These are phyloP conservation scores for Apotomis betuletana DNA, from an alignment of 2,888 invertebrate species.

Conservation along the genomic window DNA sequence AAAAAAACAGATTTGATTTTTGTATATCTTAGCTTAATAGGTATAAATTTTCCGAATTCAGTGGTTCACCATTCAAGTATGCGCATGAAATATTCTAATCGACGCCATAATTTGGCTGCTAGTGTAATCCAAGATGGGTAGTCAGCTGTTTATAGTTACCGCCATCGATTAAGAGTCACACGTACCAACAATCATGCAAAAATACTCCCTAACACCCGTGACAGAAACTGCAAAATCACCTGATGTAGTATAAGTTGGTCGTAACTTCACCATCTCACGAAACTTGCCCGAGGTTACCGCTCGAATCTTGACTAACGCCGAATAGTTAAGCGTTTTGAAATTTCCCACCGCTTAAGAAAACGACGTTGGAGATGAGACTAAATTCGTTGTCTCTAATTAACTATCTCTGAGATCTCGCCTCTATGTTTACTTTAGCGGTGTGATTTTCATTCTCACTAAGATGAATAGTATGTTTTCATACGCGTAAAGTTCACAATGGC, in stretches of 20 bases:
- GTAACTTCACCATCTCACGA: slow-evolving; percentile 14
- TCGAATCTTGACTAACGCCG: slow-evolving; percentile 25
- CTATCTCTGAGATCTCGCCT: no score
- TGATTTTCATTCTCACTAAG: no score
- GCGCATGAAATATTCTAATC: slow-evolving; percentile 23
- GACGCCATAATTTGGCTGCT: slow-evolving; percentile 9
- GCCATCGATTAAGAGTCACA: slow-evolving; percentile 5
- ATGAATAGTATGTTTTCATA: no score
- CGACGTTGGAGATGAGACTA: slow-evolving; percentile 1
- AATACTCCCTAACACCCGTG: background rate
- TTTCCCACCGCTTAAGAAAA: slow-evolving; percentile 14
- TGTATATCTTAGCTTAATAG: no score
- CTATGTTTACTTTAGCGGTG: no score
- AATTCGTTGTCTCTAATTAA: no score
- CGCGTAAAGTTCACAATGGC: no score
- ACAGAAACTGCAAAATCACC: background rate
- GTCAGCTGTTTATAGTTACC: slow-evolving; percentile 4
- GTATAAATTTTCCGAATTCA: no score
- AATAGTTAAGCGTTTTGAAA: slow-evolving; percentile 33
- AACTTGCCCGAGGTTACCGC: slow-evolving; percentile 17
- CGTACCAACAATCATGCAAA: background rate
- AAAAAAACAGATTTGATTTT: no score
- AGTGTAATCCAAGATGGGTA: slow-evolving; percentile 7
- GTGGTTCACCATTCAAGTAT: background rate
- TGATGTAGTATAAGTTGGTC: background rate